Evolutionary conservation across 1,140 invertebrate species (phyloP).

Genomic region (Rhynchophorus ferrugineus): DNA sequence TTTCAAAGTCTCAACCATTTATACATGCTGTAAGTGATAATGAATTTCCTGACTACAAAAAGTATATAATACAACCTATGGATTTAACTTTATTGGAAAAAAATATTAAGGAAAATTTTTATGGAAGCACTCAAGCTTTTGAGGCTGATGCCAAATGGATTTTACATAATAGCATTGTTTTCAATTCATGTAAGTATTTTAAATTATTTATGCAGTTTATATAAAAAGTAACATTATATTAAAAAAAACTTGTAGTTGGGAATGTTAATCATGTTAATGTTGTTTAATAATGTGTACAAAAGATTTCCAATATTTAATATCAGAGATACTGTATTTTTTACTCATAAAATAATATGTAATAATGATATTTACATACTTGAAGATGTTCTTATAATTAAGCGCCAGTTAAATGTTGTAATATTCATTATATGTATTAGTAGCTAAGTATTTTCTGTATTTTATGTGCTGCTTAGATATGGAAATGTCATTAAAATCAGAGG

Average conservation of each 20-base stretch:
- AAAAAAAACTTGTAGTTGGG: neutral
- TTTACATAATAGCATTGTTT: constrained; percentile 83
- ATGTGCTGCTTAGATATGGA: constrained; percentile 18
- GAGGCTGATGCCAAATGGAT: constrained; percentile 87
- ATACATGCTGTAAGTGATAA: constrained; percentile 60
- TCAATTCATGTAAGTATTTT: constrained; percentile 67
- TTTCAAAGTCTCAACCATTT: constrained; percentile 60
- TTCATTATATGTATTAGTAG: no score
- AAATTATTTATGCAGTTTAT: neutral
- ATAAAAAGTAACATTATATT: neutral
- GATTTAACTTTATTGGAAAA: constrained; percentile 67
- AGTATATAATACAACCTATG: constrained; percentile 80
- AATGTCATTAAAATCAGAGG: constrained; percentile 23
- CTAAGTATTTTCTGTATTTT: constrained; percentile 3
- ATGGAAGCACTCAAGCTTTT: constrained; percentile 84
- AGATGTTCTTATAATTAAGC: no score
- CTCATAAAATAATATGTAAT: no score
- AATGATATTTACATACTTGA: no score
- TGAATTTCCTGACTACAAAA: constrained; percentile 64
- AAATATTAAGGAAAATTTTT: constrained; percentile 70
- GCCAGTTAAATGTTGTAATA: no score
- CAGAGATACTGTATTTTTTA: no score
- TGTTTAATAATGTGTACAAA: no score
- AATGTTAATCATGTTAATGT: no score
- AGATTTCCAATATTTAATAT: no score